These are phyloP conservation scores for Scaptomyza parva DNA, from an alignment of 2,888 invertebrate genomes.

Conservation along the genomic window DNA sequence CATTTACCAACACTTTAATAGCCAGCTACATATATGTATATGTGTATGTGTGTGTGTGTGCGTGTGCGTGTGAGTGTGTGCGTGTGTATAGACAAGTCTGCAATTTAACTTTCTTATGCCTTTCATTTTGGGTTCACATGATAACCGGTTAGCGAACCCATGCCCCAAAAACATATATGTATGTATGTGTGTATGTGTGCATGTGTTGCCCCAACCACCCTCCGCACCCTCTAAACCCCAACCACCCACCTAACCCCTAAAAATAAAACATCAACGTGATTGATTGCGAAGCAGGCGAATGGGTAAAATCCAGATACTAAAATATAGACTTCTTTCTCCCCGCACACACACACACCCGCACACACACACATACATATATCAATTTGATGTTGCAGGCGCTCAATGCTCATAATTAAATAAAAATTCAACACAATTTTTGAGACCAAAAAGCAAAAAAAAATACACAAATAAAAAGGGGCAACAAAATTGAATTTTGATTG, in stretches of 20 bases:
- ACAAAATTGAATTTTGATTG: conserved; percentile 62
- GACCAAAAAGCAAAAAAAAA: background rate
- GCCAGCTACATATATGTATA: background rate
- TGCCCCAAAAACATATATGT: conserved; percentile 1
- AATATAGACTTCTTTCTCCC: background rate
- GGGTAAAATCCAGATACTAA: background rate
- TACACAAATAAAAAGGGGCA: conserved; percentile 11
- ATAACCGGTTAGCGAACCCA: conserved; percentile 41
- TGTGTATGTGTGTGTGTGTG: background rate
- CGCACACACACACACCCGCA: no score
- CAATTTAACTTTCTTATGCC: conserved; percentile 44
- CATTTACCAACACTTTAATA: conserved; percentile 64
- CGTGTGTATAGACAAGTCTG: conserved; percentile 32
- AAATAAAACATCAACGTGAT: conserved; percentile 43
- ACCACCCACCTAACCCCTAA: no score
- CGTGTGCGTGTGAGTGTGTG: background rate
- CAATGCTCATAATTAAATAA: conserved; percentile 64
- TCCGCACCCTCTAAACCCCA: no score
- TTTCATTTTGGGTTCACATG: conserved; percentile 47
- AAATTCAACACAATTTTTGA: conserved; percentile 35
- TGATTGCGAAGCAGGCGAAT: conserved; percentile 42
- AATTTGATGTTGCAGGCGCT: conserved; percentile 53
- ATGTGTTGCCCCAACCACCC: background rate
- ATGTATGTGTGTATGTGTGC: background rate
- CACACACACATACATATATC: conserved; percentile 37